A percentile compares a stretch with the other conserved stretches of the same genome.
phyloP scores from a whole-genome alignment of 2,888 invertebrate genomes.

The Celastrina argiolus region DNA sequence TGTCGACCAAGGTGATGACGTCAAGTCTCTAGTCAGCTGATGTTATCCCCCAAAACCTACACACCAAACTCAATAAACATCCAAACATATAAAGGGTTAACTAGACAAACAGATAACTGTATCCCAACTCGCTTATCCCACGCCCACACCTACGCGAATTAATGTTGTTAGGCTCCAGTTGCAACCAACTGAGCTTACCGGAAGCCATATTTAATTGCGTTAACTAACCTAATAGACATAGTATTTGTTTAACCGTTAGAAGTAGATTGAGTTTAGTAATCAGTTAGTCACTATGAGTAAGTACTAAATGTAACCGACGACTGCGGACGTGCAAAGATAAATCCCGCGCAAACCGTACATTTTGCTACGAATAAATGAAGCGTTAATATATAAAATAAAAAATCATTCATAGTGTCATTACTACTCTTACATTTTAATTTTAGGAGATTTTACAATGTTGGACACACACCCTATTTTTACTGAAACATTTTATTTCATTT shows the following conservation, averaged over 20 bases:
- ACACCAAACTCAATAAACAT: neutral
- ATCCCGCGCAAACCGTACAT: no score
- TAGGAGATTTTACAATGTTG: no score
- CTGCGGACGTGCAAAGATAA: no score
- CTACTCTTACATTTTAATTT: no score
- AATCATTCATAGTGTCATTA: no score
- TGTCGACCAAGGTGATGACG: no score
- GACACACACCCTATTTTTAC: no score
- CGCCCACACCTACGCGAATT: neutral
- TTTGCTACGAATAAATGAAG: no score
- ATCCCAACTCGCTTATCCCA: neutral
- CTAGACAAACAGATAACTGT: neutral
- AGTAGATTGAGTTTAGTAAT: neutral
- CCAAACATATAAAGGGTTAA: neutral
- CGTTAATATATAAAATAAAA: no score
- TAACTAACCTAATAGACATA: neutral
- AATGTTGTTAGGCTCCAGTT: conserved; percentile 9
- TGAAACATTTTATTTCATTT: no score
- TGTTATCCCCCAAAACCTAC: neutral
- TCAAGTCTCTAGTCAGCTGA: neutral
- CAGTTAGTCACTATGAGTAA: no score
- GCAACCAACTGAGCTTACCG: neutral
- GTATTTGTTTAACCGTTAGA: neutral
- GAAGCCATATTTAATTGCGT: neutral
- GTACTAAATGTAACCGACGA: no score